Conservation (phyloP, 2,113 vertebrate genomes). For the Sinocyclocheilus grahami region DNA sequence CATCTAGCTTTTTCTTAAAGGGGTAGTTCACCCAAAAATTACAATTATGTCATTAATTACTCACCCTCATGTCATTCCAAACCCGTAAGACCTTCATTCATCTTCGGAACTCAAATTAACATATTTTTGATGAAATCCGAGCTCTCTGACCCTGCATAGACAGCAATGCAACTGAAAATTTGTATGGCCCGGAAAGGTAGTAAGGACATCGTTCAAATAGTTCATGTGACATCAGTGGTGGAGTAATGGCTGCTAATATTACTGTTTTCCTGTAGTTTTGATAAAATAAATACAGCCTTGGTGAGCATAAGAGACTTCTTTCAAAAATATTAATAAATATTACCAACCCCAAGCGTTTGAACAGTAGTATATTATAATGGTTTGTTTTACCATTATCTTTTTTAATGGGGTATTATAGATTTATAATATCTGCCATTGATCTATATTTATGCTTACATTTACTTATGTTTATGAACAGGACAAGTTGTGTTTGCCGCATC, state of each 20-base stretch:
- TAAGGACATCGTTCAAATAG: too few relatives aligned
- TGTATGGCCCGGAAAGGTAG: too few relatives aligned
- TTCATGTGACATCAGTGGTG: too few relatives aligned
- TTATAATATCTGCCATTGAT: neutral
- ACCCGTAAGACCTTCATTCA: too few relatives aligned
- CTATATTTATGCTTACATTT: neutral
- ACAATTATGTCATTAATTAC: too few relatives aligned
- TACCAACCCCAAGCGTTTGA: neutral
- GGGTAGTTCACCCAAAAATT: too few relatives aligned
- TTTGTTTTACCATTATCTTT: neutral
- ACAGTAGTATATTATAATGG: neutral
- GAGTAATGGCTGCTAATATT: too few relatives aligned
- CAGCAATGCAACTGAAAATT: too few relatives aligned
- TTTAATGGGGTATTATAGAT: neutral
- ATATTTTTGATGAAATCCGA: too few relatives aligned
- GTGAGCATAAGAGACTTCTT: neutral
- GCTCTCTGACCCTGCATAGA: too few relatives aligned
- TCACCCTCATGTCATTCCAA: too few relatives aligned
- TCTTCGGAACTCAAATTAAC: too few relatives aligned
- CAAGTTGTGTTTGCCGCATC: constrained; percentile 95
- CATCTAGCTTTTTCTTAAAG: neutral
- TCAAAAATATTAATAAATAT: neutral
- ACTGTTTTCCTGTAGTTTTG: neutral
- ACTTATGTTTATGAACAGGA: constrained; percentile 76
- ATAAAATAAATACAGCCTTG: neutral